These are phyloP conservation scores for Drosophila nannoptera DNA, from an alignment of 1,140 invertebrate species.

Conservation along the genomic window DNA sequence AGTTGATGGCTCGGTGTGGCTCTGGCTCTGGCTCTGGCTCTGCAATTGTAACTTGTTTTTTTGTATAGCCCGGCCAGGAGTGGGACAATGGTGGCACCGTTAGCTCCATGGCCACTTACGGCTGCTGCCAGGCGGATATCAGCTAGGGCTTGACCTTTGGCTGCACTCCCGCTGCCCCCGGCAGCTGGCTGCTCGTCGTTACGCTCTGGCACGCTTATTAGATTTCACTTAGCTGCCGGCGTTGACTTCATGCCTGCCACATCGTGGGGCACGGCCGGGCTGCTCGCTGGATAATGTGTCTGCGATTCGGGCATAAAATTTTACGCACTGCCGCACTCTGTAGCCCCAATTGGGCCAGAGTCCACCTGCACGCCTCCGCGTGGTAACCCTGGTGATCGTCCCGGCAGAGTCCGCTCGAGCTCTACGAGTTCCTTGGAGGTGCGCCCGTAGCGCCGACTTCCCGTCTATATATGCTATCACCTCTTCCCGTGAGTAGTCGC, in stretches of 20 bases:
- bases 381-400: conserved; percentile 70
- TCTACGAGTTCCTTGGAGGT: conserved; percentile 37
- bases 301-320: conserved; percentile 58
- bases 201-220: conserved; percentile 60
- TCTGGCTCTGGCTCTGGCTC: conserved; percentile 34
- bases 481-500: too few relatives aligned
- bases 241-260: conserved; percentile 9
- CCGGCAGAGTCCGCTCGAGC: conserved; percentile 63
- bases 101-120: conserved; percentile 22
- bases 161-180: conserved; percentile 12
- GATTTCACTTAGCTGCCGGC: conserved; percentile 58
- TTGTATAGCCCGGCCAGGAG: background rate
- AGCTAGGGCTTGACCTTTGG: conserved; percentile 23
- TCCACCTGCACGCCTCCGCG: conserved; percentile 38
- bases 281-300: conserved; percentile 60
- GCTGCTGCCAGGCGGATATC: conserved; percentile 1
- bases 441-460: conserved; percentile 72
- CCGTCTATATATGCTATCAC: conserved; percentile 30
- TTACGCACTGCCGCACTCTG: conserved; percentile 18
- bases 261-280: conserved; percentile 48
- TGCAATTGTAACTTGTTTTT: conserved; percentile 43
- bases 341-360: background rate
- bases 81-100: background rate
- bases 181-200: conserved; percentile 45
- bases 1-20: conserved; percentile 46